Evolutionary conservation across 2,113 vertebrate species (phyloP).

Genomic region (Oryzias celebensis): DNA sequence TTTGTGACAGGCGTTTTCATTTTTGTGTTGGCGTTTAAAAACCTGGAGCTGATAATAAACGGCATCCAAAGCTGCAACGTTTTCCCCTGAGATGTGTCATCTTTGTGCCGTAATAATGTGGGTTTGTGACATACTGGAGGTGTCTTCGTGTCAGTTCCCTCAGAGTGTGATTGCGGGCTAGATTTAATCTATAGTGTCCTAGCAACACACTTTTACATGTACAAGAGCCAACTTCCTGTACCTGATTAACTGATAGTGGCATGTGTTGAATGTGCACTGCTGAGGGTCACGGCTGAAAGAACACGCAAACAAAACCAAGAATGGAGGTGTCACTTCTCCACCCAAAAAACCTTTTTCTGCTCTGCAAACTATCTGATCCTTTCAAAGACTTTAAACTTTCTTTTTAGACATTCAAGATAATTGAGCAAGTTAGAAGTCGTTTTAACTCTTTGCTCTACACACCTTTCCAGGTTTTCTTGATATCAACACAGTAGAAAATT

Average conservation of each 20-base stretch:
- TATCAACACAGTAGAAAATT: no score
- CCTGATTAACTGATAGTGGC: slow-evolving; percentile 15
- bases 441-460: no score
- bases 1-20: slow-evolving; percentile 3
- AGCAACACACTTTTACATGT: slow-evolving; percentile 30
- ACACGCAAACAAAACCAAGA: slow-evolving; percentile 3
- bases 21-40: slow-evolving; percentile 1
- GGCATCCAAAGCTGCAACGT: not conserved
- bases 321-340: not conserved
- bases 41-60: not conserved
- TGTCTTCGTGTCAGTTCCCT: not conserved
- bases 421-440: no score
- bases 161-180: not conserved
- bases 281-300: not conserved
- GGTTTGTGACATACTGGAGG: not conserved
- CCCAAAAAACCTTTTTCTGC: not conserved
- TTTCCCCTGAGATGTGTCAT: not conserved
- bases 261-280: not conserved
- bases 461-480: no score
- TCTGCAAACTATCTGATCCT: no score
- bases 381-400: no score
- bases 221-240: slow-evolving; percentile 23
- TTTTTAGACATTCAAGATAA: no score
- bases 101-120: not conserved
- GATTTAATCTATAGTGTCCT: slow-evolving; percentile 27